Conservation (phyloP, 2,888 invertebrate species). For the Microctonus aethiopoides region DNA sequence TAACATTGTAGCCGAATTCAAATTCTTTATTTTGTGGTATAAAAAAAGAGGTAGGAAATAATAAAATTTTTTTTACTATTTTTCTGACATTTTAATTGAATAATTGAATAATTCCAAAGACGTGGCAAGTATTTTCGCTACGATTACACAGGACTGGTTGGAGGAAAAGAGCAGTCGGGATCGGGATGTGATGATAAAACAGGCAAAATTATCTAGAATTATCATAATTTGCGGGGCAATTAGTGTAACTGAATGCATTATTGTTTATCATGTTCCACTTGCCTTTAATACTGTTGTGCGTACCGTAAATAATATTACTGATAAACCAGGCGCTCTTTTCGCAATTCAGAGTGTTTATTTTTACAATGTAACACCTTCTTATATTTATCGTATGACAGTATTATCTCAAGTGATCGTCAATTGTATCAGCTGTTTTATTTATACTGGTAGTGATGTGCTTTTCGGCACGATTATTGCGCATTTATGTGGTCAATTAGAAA, state of each 20-base stretch:
- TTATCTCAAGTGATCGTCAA: slow-evolving; percentile 8
- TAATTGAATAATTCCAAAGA: slow-evolving; percentile 18
- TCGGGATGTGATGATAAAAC: slow-evolving; percentile 25
- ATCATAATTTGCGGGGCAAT: slow-evolving; percentile 22
- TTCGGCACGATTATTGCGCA: slow-evolving; percentile 29
- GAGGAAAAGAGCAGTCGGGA: slow-evolving; percentile 12
- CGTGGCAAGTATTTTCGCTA: slow-evolving; percentile 16
- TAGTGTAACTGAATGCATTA: neutral
- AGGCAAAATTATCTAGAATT: slow-evolving; percentile 14
- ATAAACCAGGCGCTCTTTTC: slow-evolving; percentile 12
- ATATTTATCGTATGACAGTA: slow-evolving; percentile 18
- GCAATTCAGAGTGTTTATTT: slow-evolving; percentile 18
- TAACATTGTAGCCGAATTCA: neutral
- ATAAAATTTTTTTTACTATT: neutral
- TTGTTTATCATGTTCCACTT: slow-evolving; percentile 16
- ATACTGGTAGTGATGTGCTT: slow-evolving; percentile 19
- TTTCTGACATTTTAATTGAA: neutral
- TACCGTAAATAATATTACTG: slow-evolving; percentile 26
- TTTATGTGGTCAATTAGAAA: slow-evolving; percentile 31
- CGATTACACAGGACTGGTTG: slow-evolving; percentile 26
- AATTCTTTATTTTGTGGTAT: slow-evolving; percentile 13
- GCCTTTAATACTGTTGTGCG: slow-evolving; percentile 16
- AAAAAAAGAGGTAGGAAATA: slow-evolving; percentile 21
- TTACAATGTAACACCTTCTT: slow-evolving; percentile 16
- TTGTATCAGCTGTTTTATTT: slow-evolving; percentile 16